Evolutionary conservation across 2,888 invertebrate genomes (phyloP).

Genomic region (Cylloceria caligata): DNA sequence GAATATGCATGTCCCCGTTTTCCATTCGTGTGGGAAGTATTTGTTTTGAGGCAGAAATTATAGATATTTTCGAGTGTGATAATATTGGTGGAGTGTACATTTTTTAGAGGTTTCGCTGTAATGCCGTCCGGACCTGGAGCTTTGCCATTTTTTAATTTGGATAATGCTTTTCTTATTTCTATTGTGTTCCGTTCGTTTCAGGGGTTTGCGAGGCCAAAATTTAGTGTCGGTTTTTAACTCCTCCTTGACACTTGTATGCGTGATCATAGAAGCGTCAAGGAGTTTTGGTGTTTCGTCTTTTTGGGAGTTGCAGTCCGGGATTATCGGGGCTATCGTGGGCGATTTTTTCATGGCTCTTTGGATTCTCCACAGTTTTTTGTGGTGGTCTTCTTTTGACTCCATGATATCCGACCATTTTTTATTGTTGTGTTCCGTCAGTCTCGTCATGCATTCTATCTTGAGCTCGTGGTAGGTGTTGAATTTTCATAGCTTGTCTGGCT

Average conservation of each 20-base stretch:
- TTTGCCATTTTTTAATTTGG: slow-evolving; percentile 44
- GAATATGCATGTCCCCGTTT: slow-evolving; percentile 35
- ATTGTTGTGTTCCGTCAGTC: slow-evolving; percentile 21
- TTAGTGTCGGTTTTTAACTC: slow-evolving; percentile 32
- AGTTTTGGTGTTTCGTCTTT: slow-evolving; percentile 43
- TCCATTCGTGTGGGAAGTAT: slow-evolving; percentile 38
- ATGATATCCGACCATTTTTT: slow-evolving; percentile 34
- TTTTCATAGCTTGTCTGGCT: slow-evolving; percentile 30
- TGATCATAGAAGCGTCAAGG: slow-evolving; percentile 22
- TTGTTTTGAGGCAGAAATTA: slow-evolving; percentile 29
- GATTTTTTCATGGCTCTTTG: slow-evolving; percentile 21
- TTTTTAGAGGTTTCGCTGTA: slow-evolving; percentile 19
- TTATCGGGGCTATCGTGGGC: slow-evolving; percentile 25
- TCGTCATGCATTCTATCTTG: slow-evolving; percentile 17
- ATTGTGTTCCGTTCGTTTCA: slow-evolving; percentile 30
- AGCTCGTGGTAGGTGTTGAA: slow-evolving; percentile 22
- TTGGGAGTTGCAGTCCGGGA: slow-evolving; percentile 34
- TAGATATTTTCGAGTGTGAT: slow-evolving; percentile 35
- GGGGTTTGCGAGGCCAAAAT: slow-evolving; percentile 30
- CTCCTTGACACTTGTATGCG: slow-evolving; percentile 16
- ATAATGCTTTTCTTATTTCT: slow-evolving; percentile 37
- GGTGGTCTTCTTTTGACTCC: slow-evolving; percentile 30
- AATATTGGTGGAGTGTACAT: slow-evolving; percentile 10
- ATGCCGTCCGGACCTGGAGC: slow-evolving; percentile 47
- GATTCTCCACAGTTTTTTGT: slow-evolving; percentile 40